These are phyloP conservation scores for Byasa hedistus DNA, from an alignment of 2,888 invertebrate species.

Conservation along the genomic window DNA sequence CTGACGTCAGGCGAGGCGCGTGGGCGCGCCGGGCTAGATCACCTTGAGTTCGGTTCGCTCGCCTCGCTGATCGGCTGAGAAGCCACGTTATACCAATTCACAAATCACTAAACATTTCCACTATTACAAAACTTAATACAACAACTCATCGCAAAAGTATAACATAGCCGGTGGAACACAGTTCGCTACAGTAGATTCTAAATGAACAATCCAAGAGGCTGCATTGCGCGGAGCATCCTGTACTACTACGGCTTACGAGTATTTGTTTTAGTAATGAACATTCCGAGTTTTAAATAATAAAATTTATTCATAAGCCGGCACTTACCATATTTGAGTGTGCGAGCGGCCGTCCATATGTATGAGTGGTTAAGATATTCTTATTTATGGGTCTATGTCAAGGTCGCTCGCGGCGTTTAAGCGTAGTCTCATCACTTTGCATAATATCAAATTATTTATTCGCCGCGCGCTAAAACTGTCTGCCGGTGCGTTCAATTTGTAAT, in stretches of 20 bases:
- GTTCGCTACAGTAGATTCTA: neutral
- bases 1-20: conserved; percentile 55
- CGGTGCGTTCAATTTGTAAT: conserved; percentile 73
- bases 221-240: conserved; percentile 61
- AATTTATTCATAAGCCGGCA: conserved; percentile 79
- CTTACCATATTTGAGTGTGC: conserved; percentile 78
- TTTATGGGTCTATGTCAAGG: conserved; percentile 79
- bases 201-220: too few species aligned
- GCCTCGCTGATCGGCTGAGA: conserved; percentile 14
- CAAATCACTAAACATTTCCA: conserved; percentile 37
- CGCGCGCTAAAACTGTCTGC: conserved; percentile 72
- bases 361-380: conserved; percentile 78
- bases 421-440: conserved; percentile 76
- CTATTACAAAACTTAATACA: conserved; percentile 2
- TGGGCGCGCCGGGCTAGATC: conserved; percentile 68
- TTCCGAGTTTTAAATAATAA: conserved; percentile 79
- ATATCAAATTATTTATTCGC: conserved; percentile 79
- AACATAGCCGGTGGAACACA: neutral
- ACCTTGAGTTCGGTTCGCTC: conserved; percentile 61
- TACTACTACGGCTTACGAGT: conserved; percentile 76
- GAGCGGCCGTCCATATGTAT: conserved; percentile 77
- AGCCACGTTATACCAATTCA: conserved; percentile 49
- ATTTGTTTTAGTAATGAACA: conserved; percentile 81
- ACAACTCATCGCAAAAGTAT: neutral
- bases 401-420: conserved; percentile 60